phyloP scores from a whole-genome alignment of 2,797 vertebrate genomes.

The Eutrigla gurnardus region DNA sequence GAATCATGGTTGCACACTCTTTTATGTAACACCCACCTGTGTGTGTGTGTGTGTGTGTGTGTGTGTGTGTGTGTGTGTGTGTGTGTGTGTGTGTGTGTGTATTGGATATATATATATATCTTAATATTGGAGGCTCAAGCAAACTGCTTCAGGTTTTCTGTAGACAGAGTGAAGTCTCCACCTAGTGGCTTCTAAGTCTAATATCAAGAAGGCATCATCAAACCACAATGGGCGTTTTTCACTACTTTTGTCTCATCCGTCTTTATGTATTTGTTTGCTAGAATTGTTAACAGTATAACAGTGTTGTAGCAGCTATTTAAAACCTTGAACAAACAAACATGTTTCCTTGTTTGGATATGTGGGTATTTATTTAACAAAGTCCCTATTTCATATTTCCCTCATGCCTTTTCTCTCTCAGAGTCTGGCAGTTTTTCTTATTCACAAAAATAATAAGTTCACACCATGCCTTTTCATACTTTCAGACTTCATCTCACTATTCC shows the following conservation, averaged over 20 bases:
- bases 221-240: too few relatives aligned
- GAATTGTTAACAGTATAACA: background rate
- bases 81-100: too few relatives aligned
- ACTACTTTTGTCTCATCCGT: background rate
- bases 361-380: background rate
- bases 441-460: background rate
- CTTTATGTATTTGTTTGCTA: background rate
- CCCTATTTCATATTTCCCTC: background rate
- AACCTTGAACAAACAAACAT: background rate
- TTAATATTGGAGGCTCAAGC: background rate
- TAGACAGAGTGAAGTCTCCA: constrained; percentile 50
- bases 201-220: constrained; percentile 16
- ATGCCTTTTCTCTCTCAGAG: background rate
- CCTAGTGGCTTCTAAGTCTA: constrained; percentile 65
- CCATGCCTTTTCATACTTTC: background rate
- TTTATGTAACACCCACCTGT: background rate
- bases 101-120: too few relatives aligned
- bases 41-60: too few relatives aligned
- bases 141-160: background rate
- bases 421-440: background rate
- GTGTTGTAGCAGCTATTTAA: background rate
- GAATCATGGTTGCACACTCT: constrained; percentile 6
- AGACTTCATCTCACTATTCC: background rate
- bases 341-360: background rate
- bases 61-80: too few relatives aligned